A percentile compares a stretch with the other conserved stretches of the same genome.
phyloP scores from a whole-genome alignment of 1,140 invertebrate species.

The Drosophila melanica region DNA sequence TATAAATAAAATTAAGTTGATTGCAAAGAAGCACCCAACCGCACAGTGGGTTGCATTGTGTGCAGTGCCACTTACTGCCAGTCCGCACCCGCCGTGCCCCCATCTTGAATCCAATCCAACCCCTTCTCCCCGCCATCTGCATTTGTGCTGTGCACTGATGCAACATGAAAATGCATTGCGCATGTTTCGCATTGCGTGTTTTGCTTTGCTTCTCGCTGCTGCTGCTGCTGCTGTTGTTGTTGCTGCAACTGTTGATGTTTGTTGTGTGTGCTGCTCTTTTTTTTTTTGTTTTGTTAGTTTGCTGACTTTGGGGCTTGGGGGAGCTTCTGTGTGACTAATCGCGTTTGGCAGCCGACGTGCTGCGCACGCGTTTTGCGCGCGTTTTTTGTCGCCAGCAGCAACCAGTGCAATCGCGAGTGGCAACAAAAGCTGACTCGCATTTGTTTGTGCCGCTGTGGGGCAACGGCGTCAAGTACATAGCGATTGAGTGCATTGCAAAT shows the following conservation, averaged over 20 bases:
- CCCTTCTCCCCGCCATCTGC: not conserved
- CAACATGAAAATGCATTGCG: constrained; percentile 72
- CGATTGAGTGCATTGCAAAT: constrained; percentile 3
- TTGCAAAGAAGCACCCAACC: constrained; percentile 51
- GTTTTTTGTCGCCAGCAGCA: constrained; percentile 34
- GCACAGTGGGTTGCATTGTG: constrained; percentile 62
- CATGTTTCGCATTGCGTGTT: constrained; percentile 72
- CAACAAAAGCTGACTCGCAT: not conserved
- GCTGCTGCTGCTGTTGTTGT: not conserved
- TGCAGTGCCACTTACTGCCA: not conserved
- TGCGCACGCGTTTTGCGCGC: constrained; percentile 59
- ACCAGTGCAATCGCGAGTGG: not conserved
- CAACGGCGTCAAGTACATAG: constrained; percentile 5
- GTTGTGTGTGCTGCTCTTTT: not conserved
- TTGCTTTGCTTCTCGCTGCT: constrained; percentile 19
- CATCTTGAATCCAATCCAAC: not conserved
- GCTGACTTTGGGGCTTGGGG: constrained; percentile 17
- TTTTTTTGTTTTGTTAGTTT: not conserved
- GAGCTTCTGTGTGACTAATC: constrained; percentile 33
- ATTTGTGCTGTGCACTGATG: constrained; percentile 54
- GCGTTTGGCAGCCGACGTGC: constrained; percentile 32
- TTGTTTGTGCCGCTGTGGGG: not conserved
- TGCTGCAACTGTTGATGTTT: not conserved
- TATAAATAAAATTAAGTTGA: constrained; percentile 33
- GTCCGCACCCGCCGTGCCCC: not conserved